A percentile compares a stretch with the other conserved stretches of the same genome.
Conservation (phyloP, 1,140 invertebrate genomes). For the Sesamia nonagrioides region DNA sequence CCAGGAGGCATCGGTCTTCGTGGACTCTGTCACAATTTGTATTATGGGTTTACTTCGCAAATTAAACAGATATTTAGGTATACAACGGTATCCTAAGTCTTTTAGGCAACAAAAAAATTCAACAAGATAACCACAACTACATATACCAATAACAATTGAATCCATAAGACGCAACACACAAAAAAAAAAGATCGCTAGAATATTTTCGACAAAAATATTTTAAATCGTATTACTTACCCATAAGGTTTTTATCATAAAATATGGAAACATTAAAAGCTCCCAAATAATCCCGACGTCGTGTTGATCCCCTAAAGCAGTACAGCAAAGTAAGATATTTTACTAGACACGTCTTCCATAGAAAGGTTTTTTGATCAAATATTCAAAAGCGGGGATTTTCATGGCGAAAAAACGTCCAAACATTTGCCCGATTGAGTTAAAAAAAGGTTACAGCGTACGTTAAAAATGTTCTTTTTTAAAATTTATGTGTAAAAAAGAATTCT, state of each 20-base stretch:
- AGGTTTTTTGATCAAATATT: conserved; percentile 59
- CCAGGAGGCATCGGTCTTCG: too few species aligned
- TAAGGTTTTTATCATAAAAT: conserved; percentile 51
- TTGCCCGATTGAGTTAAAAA: conserved; percentile 34
- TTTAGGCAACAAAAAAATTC: not conserved
- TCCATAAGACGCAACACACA: not conserved
- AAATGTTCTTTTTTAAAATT: conserved; percentile 13
- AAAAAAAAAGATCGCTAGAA: not conserved
- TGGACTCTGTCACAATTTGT: too few species aligned
- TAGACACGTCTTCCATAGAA: conserved; percentile 47
- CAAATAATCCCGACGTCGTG: conserved; percentile 41
- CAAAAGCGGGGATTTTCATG: conserved; percentile 46
- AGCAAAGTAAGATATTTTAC: conserved; percentile 48
- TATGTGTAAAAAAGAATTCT: not conserved
- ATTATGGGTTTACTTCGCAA: too few species aligned
- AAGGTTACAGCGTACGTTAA: conserved; percentile 6
- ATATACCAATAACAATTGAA: not conserved
- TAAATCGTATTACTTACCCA: conserved; percentile 46
- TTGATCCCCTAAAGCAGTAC: conserved; percentile 33
- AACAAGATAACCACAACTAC: not conserved
- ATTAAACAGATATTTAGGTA: too few species aligned
- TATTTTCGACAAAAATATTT: conserved; percentile 38
- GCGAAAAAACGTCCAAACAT: conserved; percentile 46
- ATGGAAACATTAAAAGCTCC: conserved; percentile 49
- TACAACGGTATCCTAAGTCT: not conserved